These are phyloP conservation scores for Brachionus plicatilis DNA, from an alignment of 1,140 invertebrate species.

Conservation along the genomic window DNA sequence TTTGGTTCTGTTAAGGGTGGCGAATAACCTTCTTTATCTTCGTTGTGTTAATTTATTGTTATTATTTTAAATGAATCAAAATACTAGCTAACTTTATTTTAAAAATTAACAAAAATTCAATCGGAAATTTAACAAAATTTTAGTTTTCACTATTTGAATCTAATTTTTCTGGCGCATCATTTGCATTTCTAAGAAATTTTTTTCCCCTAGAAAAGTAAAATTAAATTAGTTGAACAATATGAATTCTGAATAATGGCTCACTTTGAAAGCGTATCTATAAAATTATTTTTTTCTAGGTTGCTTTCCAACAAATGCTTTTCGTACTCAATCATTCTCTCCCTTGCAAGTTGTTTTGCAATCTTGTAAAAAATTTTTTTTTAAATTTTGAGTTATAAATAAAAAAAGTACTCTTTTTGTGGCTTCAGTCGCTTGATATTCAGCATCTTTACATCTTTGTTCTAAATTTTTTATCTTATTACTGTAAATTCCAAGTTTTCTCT, in stretches of 20 bases:
- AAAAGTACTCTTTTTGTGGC: conserved; percentile 6
- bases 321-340: conserved; percentile 39
- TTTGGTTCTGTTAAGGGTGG: no score
- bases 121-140: not conserved
- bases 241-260: not conserved
- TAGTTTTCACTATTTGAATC: not conserved
- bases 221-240: not conserved
- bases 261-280: not conserved
- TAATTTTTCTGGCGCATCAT: not conserved
- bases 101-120: not conserved
- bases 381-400: not conserved
- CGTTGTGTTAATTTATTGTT: no score
- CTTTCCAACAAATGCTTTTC: conserved; percentile 39
- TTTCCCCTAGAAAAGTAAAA: not conserved
- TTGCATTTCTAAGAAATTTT: not conserved
- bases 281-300: not conserved
- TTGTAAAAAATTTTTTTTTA: not conserved
- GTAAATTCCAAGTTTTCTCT: not conserved
- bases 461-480: conserved; percentile 20
- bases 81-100: not conserved
- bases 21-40: no score
- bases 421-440: conserved; percentile 27
- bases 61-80: not conserved
- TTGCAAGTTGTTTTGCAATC: conserved; percentile 33
- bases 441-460: conserved; percentile 13